Conservation (phyloP, 2,797 vertebrate species). For the Gobio occitaniae region DNA sequence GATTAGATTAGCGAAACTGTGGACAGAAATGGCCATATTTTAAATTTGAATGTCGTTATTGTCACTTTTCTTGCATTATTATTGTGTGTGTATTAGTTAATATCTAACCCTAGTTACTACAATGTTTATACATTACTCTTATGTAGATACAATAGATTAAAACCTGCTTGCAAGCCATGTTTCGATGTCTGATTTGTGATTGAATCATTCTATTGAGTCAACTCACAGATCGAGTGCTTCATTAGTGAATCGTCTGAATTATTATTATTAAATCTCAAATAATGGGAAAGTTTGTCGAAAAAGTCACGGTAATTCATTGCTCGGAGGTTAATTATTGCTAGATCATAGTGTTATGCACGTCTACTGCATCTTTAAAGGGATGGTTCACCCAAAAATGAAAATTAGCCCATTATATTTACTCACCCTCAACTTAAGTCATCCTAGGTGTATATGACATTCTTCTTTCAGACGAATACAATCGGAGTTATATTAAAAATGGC, state of each 20-base stretch:
- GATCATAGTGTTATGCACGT: neutral
- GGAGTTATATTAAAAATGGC: no score
- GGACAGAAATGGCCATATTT: neutral
- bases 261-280: neutral
- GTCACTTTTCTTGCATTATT: neutral
- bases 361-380: neutral
- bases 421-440: no score
- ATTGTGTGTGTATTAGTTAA: neutral
- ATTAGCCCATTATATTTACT: no score
- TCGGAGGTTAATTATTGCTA: neutral
- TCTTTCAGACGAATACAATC: no score
- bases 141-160: no score
- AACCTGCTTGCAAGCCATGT: neutral
- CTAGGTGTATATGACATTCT: no score
- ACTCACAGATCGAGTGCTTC: neutral
- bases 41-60: neutral
- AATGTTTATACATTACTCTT: no score
- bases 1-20: neutral
- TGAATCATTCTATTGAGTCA: neutral
- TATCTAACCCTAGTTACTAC: neutral
- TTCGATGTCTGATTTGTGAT: neutral
- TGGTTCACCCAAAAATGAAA: no score
- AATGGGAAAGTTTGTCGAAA: no score
- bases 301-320: neutral
- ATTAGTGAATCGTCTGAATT: neutral